phyloP scores from a whole-genome alignment of 2,888 invertebrate genomes.

The Drosophila merina region DNA sequence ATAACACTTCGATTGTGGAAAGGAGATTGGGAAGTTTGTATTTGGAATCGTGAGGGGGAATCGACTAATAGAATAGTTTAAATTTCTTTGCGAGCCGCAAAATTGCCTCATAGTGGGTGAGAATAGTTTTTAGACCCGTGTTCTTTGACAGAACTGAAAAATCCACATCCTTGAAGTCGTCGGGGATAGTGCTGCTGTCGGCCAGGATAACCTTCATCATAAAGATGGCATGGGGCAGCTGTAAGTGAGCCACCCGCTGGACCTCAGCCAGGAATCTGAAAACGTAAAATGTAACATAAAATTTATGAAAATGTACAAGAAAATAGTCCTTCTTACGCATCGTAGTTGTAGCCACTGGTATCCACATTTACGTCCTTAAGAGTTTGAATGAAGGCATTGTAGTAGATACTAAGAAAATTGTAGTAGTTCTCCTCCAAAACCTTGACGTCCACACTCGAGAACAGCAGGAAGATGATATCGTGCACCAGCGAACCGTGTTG shows the following conservation, averaged over 20 bases:
- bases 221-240: constrained; percentile 84
- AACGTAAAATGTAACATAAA: neutral
- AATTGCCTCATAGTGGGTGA: constrained; percentile 62
- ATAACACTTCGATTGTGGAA: neutral
- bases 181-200: constrained; percentile 84
- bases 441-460: constrained; percentile 84
- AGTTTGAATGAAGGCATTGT: constrained; percentile 84
- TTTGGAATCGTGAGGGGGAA: neutral
- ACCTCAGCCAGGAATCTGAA: constrained; percentile 83
- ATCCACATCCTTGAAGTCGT: constrained; percentile 84
- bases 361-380: constrained; percentile 83
- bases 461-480: constrained; percentile 86
- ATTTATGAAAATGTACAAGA: neutral
- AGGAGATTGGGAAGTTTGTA: neutral
- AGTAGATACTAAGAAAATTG: constrained; percentile 85
- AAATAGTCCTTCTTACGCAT: constrained; percentile 74
- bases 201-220: constrained; percentile 85
- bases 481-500: constrained; percentile 85
- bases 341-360: constrained; percentile 82
- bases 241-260: constrained; percentile 82
- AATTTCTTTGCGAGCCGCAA: constrained; percentile 72
- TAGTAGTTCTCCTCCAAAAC: constrained; percentile 84
- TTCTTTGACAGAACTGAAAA: constrained; percentile 78
- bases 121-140: constrained; percentile 59
- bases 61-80: constrained; percentile 61